phyloP scores from a whole-genome alignment of 1,140 invertebrate genomes.

The Diabrotica virgifera region DNA sequence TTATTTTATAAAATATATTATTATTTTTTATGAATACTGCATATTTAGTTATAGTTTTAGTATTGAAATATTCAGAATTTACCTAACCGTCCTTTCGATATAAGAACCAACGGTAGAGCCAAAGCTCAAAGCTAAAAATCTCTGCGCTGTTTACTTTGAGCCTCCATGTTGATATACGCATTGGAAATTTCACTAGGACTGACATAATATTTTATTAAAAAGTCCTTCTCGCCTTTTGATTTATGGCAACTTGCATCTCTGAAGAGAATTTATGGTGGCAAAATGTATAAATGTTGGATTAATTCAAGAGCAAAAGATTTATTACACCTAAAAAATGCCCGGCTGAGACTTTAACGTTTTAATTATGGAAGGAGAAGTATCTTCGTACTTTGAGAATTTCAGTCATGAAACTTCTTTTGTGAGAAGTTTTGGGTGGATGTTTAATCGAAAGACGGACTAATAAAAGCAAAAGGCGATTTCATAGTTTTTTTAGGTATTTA shows the following conservation, averaged over 20 bases:
- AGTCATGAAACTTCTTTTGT: too few relatives aligned
- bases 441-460: too few relatives aligned
- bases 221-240: conserved; percentile 1
- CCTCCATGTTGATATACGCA: neutral
- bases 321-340: neutral
- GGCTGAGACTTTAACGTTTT: neutral
- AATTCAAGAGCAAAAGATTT: conserved; percentile 3
- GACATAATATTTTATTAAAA: neutral
- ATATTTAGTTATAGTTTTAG: too few relatives aligned
- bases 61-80: too few relatives aligned
- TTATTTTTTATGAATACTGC: too few relatives aligned
- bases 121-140: neutral
- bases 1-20: too few relatives aligned
- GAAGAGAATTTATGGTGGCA: neutral
- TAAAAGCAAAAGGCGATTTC: too few relatives aligned
- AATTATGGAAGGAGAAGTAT: neutral
- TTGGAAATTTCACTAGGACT: neutral
- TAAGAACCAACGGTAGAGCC: too few relatives aligned
- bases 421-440: too few relatives aligned
- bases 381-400: neutral
- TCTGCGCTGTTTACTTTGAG: neutral
- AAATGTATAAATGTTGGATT: neutral
- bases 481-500: too few relatives aligned
- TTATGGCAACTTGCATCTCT: neutral
- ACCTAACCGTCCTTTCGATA: too few relatives aligned